Base-by-base conservation (phyloP, 2,113 vertebrate species). In the Phrynosoma blainvillii region DNA sequence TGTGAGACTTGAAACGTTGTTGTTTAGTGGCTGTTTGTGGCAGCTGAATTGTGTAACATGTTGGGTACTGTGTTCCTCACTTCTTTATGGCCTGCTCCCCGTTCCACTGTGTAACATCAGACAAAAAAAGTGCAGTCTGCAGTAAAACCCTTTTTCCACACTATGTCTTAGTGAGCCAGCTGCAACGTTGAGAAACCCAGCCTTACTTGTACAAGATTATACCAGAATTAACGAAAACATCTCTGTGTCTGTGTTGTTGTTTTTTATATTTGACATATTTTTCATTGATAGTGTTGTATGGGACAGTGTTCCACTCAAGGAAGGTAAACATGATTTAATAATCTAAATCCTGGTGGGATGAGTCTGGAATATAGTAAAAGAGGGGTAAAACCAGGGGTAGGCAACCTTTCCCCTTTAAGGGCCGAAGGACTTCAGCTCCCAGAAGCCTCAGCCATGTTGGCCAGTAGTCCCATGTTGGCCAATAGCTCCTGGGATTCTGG, bases 11-110 rank as follows among this genome's bases (percentile, higher is more conserved):
- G 10, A 80, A 87, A 82, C 82, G 40, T 42, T 79, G 14, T 30
- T 84, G 88, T 93, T 87, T 80, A 90, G 92, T 91, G 81, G 92
- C 93, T 92, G 94, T 88, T 91, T 92, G 90, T 96, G 93, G 89
- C 91, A 91, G 93, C 92, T 92, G 66, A 90, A 89, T 89, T 89
- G 92, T 95, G 18, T 81, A 94, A 93, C 25, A 90, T 92, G 91
- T 92, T 70, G 89, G 73, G 54, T 92, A 76, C 56, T 90, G 71
- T 56, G 23, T 89, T 85, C 91, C 88, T 80, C 32, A 59, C 5
- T 90, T 91, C 59, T 89, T 86, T 30, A 6, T 85, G 84, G 21
- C 83, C 36, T 6, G 4, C 10, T 84, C 90, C 81, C 84, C 30
- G 59, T 30, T 74, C 54, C 74, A 52, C 90, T 90, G 77, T 36